Conservation (phyloP, 2,797 vertebrate species). For the Microctenopoma steveboyesi region DNA sequence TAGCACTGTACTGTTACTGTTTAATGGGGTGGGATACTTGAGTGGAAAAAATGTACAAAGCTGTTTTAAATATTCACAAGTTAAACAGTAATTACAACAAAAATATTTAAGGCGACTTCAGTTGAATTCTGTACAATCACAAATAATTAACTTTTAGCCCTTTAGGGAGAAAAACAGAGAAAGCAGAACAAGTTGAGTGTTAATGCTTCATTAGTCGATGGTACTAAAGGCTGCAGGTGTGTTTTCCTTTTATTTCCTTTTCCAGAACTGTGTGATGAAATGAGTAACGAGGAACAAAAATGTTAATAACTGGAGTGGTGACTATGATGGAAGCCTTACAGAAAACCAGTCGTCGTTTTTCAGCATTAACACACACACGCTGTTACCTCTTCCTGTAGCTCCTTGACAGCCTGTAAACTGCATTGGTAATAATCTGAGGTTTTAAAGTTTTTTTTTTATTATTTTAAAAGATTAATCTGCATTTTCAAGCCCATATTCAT, state of each 20-base stretch:
- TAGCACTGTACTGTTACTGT: slow-evolving; percentile 45
- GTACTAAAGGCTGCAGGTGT: slow-evolving; percentile 32
- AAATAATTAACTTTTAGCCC: slow-evolving; percentile 79
- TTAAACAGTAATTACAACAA: slow-evolving; percentile 75
- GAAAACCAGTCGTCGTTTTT: slow-evolving; percentile 50
- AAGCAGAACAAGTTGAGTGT: slow-evolving; percentile 74
- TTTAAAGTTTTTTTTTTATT: slow-evolving; percentile 43
- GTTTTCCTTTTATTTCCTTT: slow-evolving; percentile 16
- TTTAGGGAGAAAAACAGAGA: slow-evolving; percentile 86
- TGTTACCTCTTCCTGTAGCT: slow-evolving; percentile 45
- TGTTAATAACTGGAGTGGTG: slow-evolving; percentile 15
- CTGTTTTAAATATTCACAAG: slow-evolving; percentile 73
- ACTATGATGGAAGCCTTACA: slow-evolving; percentile 35
- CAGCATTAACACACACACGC: slow-evolving; percentile 65
- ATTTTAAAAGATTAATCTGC: slow-evolving; percentile 7
- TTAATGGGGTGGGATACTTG: slow-evolving; percentile 49
- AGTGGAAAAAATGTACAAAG: slow-evolving; percentile 64
- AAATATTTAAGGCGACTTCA: slow-evolving; percentile 77
- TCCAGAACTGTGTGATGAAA: slow-evolving; percentile 32
- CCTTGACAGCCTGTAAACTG: slow-evolving; percentile 55
- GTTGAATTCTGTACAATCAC: slow-evolving; percentile 82
- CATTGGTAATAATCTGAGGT: slow-evolving; percentile 66
- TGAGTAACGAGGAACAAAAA: slow-evolving; percentile 13
- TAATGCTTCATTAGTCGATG: slow-evolving; percentile 69
- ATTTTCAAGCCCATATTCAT: slow-evolving; percentile 65